Evolutionary conservation across 2,888 invertebrate genomes (phyloP), one percentile per base, ranked within the genome.

Genomic region (Copidosoma aretas): DNA sequence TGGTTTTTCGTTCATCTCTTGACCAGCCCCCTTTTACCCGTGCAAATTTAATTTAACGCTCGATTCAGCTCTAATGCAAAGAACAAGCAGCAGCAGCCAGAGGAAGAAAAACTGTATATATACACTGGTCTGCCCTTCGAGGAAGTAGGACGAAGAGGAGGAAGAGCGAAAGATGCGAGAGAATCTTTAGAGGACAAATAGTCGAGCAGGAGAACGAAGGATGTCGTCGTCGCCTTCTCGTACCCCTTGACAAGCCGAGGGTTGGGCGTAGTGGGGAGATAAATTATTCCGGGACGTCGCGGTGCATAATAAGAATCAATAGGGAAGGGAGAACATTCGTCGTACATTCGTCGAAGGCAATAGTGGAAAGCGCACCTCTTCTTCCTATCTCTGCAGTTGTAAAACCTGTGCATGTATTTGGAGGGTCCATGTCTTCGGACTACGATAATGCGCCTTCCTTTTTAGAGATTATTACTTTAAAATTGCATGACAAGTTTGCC

Each of bases 301-400:
- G 73, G 71, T 76, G 79, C 80, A 80, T 80, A 80, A 78, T 79
- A 78, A 79, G 78, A 79, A 79, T 79, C 79, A 79, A 80, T 80
- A 77, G 77, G 74, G 77, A 3, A 8, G 8, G 32, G 8, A 32
- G 32, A 32, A n/a, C n/a, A n/a, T n/a, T n/a, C n/a, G n/a, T n/a
- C n/a, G 75, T 73, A 70, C 72, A 73, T 70, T 73, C 51, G 19
- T 19, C 41, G 73, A 63, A 10, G 73, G 71, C 68, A 78, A 75
- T 76, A 73, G 71, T 69, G 75, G 73, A 76, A 74, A 76, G 73
- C 71, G 60, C n/a, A n/a, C n/a, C n/a, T n/a, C n/a, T n/a, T n/a
- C n/a, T n/a, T n/a, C n/a, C n/a, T n/a, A n/a, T n/a, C n/a, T n/a
- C n/a, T n/a, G n/a, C n/a, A n/a, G n/a, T n/a, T 46, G 15, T 46